These are phyloP conservation scores for Ceyx melanurus DNA, from an alignment of 2,113 vertebrate species.

Conservation along the genomic window DNA sequence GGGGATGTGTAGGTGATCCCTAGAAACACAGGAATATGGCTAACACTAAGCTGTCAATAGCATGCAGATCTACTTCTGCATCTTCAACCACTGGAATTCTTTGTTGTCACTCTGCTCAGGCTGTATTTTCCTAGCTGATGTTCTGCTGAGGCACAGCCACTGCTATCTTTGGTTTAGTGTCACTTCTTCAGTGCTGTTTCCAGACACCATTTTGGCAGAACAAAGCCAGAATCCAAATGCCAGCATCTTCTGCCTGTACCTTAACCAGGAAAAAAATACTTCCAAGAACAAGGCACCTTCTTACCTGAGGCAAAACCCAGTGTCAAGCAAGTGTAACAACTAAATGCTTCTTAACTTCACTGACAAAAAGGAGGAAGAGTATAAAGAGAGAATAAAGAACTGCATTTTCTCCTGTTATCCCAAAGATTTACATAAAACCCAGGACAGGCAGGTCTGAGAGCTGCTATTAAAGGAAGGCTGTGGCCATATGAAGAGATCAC, in stretches of 20 bases:
- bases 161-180: neutral
- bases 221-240: neutral
- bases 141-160: neutral
- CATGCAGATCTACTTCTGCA: neutral
- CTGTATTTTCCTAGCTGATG: neutral
- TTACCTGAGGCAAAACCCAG: neutral
- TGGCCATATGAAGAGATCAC: constrained; percentile 6
- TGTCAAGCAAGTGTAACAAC: neutral
- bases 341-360: neutral
- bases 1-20: rapidly evolving
- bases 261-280: neutral
- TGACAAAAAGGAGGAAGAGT: neutral
- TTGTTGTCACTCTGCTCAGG: constrained; percentile 19
- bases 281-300: neutral
- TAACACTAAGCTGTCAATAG: neutral
- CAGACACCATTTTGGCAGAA: neutral
- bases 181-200: neutral
- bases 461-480: neutral
- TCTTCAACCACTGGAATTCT: neutral
- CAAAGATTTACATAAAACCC: neutral
- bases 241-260: neutral
- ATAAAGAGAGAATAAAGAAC: neutral
- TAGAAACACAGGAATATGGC: neutral
- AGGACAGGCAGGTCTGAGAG: neutral
- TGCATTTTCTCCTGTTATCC: neutral